Conservation (phyloP, 1,140 invertebrate species). For the Hirudo medicinalis region DNA sequence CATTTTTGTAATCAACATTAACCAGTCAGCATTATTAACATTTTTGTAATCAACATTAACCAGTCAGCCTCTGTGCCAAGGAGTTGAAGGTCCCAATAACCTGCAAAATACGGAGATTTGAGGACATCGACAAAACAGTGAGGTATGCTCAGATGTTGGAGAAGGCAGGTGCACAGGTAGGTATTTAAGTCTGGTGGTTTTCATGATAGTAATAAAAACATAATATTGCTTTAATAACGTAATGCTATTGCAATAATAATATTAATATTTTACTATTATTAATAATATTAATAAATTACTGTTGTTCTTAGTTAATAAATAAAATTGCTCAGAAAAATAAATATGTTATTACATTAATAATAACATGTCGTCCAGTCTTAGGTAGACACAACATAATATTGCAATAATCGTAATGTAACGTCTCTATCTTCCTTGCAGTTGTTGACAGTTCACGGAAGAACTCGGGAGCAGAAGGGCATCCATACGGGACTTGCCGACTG, state of each 20-base stretch:
- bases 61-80: constrained; percentile 46
- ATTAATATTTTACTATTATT: no score
- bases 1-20: constrained; percentile 4
- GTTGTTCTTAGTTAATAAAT: no score
- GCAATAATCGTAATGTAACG: no score
- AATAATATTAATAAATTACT: no score
- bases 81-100: constrained; percentile 63
- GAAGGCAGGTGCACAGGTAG: constrained; percentile 66
- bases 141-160: constrained; percentile 87
- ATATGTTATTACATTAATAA: no score
- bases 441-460: constrained; percentile 87
- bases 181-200: no score
- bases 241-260: no score
- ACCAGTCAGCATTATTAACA: constrained; percentile 1
- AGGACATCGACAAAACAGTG: constrained; percentile 71
- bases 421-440: constrained; percentile 40
- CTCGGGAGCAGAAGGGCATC: constrained; percentile 85
- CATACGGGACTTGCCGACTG: constrained; percentile 87
- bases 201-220: no score
- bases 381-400: no score
- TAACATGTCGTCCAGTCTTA: no score
- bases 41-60: constrained; percentile 8
- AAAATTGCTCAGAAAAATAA: no score
- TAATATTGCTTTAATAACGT: no score
- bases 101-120: constrained; percentile 86